Evolutionary conservation across 92 coral and sea anemone species (phyloP).

Genomic region (Parazoanthus darwini): DNA sequence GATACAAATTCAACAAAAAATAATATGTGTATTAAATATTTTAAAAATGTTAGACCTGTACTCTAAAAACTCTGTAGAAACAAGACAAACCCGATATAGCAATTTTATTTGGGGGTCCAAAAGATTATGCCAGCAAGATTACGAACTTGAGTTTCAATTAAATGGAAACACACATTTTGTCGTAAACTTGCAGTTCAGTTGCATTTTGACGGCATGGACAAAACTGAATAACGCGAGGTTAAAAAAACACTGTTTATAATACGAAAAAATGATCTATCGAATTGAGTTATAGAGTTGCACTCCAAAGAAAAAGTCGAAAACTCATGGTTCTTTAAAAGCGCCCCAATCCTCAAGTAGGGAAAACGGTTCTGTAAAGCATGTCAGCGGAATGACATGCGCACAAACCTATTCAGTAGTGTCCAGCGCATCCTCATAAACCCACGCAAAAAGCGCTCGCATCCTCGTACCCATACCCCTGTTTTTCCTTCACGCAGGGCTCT

Average conservation of each 20-base stretch:
- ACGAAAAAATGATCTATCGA: background rate
- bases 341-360: background rate
- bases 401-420: background rate
- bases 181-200: background rate
- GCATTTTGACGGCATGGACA: background rate
- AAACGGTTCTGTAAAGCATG: background rate
- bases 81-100: background rate
- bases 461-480: background rate
- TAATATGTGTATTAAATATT: background rate
- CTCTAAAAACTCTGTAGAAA: slow-evolving; percentile 1
- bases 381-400: background rate
- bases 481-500: background rate
- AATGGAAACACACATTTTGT: background rate
- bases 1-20: background rate
- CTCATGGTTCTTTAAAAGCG: background rate
- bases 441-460: too few species aligned
- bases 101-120: background rate
- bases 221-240: background rate
- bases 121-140: background rate
- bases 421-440: background rate
- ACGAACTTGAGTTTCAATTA: background rate
- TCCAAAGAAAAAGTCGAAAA: too few species aligned
- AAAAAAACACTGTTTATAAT: background rate
- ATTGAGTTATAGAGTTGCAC: background rate
- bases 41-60: background rate